Evolutionary conservation across 2,888 invertebrate genomes (phyloP), one percentile per base, ranked within the genome.

Genomic region (Patella depressa): DNA sequence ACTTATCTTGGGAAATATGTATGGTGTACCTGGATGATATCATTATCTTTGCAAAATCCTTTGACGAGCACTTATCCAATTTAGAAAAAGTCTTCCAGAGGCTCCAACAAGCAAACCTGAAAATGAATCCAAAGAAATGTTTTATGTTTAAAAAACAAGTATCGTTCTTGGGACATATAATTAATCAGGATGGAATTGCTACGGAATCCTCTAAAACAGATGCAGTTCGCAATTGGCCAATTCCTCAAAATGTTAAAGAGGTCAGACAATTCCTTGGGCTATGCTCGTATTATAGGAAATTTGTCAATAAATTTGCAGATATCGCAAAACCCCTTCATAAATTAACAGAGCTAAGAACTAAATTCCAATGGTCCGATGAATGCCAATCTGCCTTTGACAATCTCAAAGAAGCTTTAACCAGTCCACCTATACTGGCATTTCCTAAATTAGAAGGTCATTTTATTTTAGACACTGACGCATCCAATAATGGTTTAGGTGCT

Each of bases 101-200:
- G 65, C 17, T 65, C n/a, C n/a, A 65, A n/a, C n/a, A 65, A 65
- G 65, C 65, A 19, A 65, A 65, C 19, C 19, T 65, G 19, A 65
- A 65, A 65, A 65, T 65, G 59, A 59, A 59, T 59, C 59, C 59
- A 59, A 19, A 59, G 19, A 59, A 59, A 59, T 59, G 59, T 59
- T 59, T 19, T 12, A 59, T 59, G 17, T n/a, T 59, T 14, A n/a
- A 19, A 17, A 59, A 59, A 59, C 59, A 59, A 59, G 59, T 59
- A 19, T n/a, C 59, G n/a, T 59, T 59, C 19, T 19, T 59, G 12
- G 59, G 59, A 7, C 59, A 59, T 14, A 59, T 59, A 17, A 59
- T 59, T 19, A 59, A 19, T 59, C n/a, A 59, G 19, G 19, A 59
- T 59, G 59, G 59, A 59, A 59, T 59, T 59, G 59, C 59, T 5